A percentile compares a stretch with the other conserved stretches of the same genome.
Evolutionary conservation across 1,140 invertebrate species (phyloP).

Genomic region (Pteromalus puparum): DNA sequence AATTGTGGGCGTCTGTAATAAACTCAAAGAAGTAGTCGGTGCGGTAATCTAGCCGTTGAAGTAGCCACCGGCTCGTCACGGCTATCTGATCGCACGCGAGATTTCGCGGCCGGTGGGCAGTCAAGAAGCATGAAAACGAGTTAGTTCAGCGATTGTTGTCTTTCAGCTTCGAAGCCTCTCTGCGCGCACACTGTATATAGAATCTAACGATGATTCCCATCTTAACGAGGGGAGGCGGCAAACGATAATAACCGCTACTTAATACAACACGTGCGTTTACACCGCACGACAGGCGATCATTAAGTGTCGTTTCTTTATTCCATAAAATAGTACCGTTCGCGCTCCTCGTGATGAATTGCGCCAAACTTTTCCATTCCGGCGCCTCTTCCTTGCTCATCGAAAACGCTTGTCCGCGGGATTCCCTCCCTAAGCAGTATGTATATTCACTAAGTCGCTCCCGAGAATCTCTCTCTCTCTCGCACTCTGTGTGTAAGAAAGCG

Average conservation of each 20-base stretch:
- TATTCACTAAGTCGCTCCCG: not conserved
- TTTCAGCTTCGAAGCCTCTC: not conserved
- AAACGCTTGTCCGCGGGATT: not conserved
- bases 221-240: constrained; percentile 15
- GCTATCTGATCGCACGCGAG: constrained; percentile 48
- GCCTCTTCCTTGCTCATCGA: not conserved
- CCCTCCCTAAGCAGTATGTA: not conserved
- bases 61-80: constrained; percentile 29
- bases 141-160: constrained; percentile 17
- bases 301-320: too few relatives aligned
- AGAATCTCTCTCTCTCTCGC: not conserved
- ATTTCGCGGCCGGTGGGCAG: constrained; percentile 44
- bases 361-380: constrained; percentile 6
- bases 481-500: constrained; percentile 11
- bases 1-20: too few relatives aligned
- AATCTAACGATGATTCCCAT: constrained; percentile 40
- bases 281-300: too few relatives aligned
- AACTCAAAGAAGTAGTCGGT: too few relatives aligned
- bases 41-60: not conserved
- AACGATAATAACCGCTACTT: not conserved
- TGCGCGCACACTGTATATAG: not conserved
- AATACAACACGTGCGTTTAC: not conserved
- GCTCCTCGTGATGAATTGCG: constrained; percentile 3
- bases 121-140: constrained; percentile 50
- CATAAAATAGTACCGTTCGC: not conserved